phyloP scores from a whole-genome alignment of 1,140 invertebrate genomes.

The Globodera rostochiensis region DNA sequence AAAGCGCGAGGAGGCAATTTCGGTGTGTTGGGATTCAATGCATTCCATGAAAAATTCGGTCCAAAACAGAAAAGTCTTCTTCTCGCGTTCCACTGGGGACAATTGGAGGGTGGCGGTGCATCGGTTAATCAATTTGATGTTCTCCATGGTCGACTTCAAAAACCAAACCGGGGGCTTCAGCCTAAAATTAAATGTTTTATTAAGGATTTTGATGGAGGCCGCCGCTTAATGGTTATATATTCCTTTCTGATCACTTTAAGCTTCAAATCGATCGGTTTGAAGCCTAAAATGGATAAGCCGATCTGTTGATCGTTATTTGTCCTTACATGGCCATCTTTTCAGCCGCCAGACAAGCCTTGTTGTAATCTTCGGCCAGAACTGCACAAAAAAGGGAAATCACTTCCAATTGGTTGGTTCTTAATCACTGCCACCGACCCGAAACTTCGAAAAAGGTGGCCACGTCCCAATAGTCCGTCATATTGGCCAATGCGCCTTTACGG shows the following conservation, averaged over 20 bases:
- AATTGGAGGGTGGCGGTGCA: slow-evolving; percentile 60
- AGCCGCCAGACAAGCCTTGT: slow-evolving; percentile 93
- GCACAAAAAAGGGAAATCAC: slow-evolving; percentile 5
- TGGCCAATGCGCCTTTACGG: slow-evolving; percentile 89
- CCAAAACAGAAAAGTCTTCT: slow-evolving; percentile 77
- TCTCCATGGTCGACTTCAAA: slow-evolving; percentile 94
- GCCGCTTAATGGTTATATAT: neutral
- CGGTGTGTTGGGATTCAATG: slow-evolving; percentile 77
- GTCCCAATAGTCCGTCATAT: slow-evolving; percentile 96
- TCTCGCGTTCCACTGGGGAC: slow-evolving; percentile 65
- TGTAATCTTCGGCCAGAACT: slow-evolving; percentile 92
- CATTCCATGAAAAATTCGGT: slow-evolving; percentile 97
- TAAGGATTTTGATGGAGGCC: neutral
- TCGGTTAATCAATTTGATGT: slow-evolving; percentile 89
- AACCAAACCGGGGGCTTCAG: slow-evolving; percentile 98
- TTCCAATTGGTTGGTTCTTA: neutral
- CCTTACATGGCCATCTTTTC: slow-evolving; percentile 90
- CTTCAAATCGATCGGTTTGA: too few species aligned
- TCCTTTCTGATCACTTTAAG: too few species aligned
- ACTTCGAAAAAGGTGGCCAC: slow-evolving; percentile 99
- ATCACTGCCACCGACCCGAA: slow-evolving; percentile 67
- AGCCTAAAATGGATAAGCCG: neutral
- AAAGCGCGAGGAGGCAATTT: slow-evolving; percentile 68
- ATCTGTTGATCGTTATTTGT: neutral
- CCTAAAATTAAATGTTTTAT: neutral